These are phyloP conservation scores for Trichacis sp. DNA, from an alignment of 2,888 invertebrate genomes.

Conservation along the genomic window DNA sequence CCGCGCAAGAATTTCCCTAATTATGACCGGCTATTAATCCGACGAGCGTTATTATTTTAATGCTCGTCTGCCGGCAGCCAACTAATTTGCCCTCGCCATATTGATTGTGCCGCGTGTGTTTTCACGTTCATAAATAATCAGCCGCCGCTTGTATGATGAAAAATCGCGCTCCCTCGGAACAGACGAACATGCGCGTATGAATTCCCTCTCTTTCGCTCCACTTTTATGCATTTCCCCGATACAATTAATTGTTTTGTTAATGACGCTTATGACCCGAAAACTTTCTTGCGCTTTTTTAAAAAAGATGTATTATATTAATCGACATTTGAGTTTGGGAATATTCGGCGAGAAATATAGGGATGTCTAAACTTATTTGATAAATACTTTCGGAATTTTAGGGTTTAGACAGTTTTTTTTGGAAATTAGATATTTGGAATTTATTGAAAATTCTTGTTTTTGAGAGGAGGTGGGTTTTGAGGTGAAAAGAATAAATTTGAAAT, in stretches of 20 bases:
- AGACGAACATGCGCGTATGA: constrained; percentile 37
- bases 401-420: too few relatives aligned
- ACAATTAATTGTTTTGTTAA: constrained; percentile 25
- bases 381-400: too few relatives aligned
- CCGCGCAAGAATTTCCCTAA: constrained; percentile 63
- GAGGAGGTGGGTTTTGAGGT: too few relatives aligned
- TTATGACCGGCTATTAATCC: constrained; percentile 64
- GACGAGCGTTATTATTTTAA: constrained; percentile 66
- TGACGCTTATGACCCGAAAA: background rate
- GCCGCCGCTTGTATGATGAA: constrained; percentile 55
- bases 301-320: background rate
- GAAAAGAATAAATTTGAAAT: too few relatives aligned
- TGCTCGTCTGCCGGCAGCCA: constrained; percentile 54
- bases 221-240: constrained; percentile 40
- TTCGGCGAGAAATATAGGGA: too few relatives aligned
- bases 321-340: too few relatives aligned
- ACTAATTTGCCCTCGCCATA: constrained; percentile 63
- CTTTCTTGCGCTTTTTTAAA: background rate
- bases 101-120: constrained; percentile 62
- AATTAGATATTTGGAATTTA: too few relatives aligned
- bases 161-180: constrained; percentile 42
- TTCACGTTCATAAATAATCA: constrained; percentile 63
- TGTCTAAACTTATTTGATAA: too few relatives aligned
- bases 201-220: constrained; percentile 49
- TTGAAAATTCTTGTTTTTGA: too few relatives aligned